Conservation (phyloP, 2,888 invertebrate species). For the Lycocerus yunnanus region DNA sequence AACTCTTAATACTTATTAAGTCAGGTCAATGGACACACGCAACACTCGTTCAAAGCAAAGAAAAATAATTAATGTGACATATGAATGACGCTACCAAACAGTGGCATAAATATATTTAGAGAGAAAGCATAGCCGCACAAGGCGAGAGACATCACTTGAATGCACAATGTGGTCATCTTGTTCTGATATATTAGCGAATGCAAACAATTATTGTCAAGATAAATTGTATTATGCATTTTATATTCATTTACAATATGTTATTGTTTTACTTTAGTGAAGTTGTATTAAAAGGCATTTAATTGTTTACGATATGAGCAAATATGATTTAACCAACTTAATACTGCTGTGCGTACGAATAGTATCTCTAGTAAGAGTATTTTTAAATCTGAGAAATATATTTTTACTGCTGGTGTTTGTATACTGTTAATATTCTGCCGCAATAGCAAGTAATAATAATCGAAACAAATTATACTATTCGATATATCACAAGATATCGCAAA, state of each 20-base stretch:
- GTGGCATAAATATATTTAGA: conserved; percentile 34
- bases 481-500: too few relatives aligned
- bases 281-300: neutral
- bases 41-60: conserved; percentile 30
- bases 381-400: too few relatives aligned
- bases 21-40: conserved; percentile 30
- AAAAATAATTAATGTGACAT: conserved; percentile 38
- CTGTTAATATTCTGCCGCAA: too few relatives aligned
- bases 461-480: too few relatives aligned
- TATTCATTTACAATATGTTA: conserved; percentile 30
- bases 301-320: neutral
- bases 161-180: conserved; percentile 31
- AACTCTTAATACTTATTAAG: conserved; percentile 5
- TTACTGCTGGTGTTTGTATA: too few relatives aligned
- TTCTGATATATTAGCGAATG: conserved; percentile 27
- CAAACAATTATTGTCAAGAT: conserved; percentile 35
- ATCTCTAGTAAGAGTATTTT: neutral
- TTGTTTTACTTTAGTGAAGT: conserved; percentile 28
- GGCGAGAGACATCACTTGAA: conserved; percentile 30
- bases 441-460: too few relatives aligned
- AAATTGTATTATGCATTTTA: conserved; percentile 30
- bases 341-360: neutral
- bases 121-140: conserved; percentile 30
- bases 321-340: neutral
- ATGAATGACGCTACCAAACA: conserved; percentile 36